Conservation (phyloP, 2,888 invertebrate genomes). For the Phragmatobia fuliginosa region DNA sequence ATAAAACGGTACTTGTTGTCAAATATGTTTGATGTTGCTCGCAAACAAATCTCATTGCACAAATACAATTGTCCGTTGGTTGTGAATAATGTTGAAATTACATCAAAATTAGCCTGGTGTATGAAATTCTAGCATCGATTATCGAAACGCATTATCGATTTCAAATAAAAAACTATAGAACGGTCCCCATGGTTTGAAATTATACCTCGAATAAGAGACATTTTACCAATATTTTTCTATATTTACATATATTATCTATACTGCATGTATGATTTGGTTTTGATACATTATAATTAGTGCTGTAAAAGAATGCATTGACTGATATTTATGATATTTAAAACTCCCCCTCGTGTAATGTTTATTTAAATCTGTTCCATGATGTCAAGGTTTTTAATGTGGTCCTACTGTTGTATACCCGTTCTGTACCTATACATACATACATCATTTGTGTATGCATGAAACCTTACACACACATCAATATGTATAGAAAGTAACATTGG, state of each 20-base stretch:
- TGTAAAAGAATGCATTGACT: background rate
- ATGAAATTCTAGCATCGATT: background rate
- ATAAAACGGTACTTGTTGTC: no score
- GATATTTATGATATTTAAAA: background rate
- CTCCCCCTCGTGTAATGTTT: background rate
- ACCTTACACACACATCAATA: no score
- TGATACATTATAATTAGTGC: background rate
- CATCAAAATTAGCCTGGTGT: background rate
- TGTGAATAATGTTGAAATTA: slow-evolving; percentile 27
- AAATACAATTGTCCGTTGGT: slow-evolving; percentile 13
- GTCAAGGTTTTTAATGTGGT: no score
- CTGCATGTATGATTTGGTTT: background rate
- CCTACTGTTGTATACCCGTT: no score
- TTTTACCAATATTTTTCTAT: background rate
- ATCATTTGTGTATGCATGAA: no score
- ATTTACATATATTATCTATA: background rate
- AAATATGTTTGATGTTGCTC: no score
- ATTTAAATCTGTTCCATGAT: background rate
- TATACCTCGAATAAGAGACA: background rate
- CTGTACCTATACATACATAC: no score
- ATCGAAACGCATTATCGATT: background rate
- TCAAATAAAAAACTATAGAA: background rate
- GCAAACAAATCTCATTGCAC: background rate
- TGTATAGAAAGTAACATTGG: no score
- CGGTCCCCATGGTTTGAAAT: background rate